A percentile compares a stretch with the other conserved stretches of the same genome.
Evolutionary conservation across 1,140 invertebrate species (phyloP).

Genomic region (Leptopilina clavipes): DNA sequence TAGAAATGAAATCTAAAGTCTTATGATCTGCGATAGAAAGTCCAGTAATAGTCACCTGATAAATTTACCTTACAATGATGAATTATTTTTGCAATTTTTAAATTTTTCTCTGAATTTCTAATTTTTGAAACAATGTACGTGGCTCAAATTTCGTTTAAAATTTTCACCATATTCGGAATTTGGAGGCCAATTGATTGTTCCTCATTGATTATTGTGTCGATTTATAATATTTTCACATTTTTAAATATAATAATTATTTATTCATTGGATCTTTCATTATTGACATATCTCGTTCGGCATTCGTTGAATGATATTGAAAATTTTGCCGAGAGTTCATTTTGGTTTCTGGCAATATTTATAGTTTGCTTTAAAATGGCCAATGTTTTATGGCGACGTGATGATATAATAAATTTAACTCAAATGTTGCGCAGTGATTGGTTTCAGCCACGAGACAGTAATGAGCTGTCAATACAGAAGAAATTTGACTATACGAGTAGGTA

Average conservation of each 20-base stretch:
- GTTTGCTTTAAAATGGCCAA: neutral
- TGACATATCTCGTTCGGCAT: neutral
- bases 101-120: no score
- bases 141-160: neutral
- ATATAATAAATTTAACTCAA: neutral
- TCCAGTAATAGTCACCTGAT: neutral
- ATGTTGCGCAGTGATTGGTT: neutral
- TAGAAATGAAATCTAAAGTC: neutral
- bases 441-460: neutral
- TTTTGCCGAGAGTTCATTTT: constrained; percentile 3
- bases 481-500: neutral
- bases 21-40: neutral
- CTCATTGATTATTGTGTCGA: neutral
- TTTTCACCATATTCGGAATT: neutral
- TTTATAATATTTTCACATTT: neutral
- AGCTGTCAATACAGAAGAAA: neutral
- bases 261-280: neutral
- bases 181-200: neutral
- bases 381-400: neutral
- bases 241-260: neutral
- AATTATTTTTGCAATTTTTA: no score
- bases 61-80: no score
- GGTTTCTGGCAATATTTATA: constrained; percentile 1
- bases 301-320: neutral
- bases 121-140: neutral